phyloP scores from a whole-genome alignment of 2,888 invertebrate genomes.

The Cephus pygmeus region DNA sequence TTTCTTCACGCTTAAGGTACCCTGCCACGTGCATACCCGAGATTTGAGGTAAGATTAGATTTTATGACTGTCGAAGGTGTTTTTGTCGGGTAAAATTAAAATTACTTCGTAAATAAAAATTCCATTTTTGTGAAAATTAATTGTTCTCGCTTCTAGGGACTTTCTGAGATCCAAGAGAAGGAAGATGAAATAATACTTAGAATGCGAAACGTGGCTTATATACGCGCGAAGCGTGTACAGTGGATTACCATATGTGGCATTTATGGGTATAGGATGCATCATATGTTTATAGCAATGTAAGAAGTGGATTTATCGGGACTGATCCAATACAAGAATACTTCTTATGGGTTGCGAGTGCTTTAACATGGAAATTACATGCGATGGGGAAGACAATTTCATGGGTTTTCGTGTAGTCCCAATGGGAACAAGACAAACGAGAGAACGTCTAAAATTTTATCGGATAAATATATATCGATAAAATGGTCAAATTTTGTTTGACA shows the following conservation, averaged over 20 bases:
- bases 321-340: not conserved
- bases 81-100: not conserved
- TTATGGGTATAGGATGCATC: not conserved
- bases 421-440: conserved; percentile 14
- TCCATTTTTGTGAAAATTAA: not conserved
- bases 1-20: not conserved
- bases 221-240: not conserved
- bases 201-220: not conserved
- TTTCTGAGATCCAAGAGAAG: not conserved
- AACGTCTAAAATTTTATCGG: conserved; percentile 41
- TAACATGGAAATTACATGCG: conserved; percentile 29
- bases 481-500: conserved; percentile 18
- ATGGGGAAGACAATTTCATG: conserved; percentile 24
- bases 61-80: not conserved
- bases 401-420: conserved; percentile 30
- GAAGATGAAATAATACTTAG: not conserved
- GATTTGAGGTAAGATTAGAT: not conserved
- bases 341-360: conserved; percentile 16
- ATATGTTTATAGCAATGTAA: not conserved
- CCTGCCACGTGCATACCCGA: not conserved
- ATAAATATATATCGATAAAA: conserved; percentile 43
- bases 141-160: not conserved
- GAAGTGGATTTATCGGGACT: not conserved
- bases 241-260: not conserved
- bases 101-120: not conserved